phyloP scores from a whole-genome alignment of 2,797 vertebrate species.

The Netta rufina region DNA sequence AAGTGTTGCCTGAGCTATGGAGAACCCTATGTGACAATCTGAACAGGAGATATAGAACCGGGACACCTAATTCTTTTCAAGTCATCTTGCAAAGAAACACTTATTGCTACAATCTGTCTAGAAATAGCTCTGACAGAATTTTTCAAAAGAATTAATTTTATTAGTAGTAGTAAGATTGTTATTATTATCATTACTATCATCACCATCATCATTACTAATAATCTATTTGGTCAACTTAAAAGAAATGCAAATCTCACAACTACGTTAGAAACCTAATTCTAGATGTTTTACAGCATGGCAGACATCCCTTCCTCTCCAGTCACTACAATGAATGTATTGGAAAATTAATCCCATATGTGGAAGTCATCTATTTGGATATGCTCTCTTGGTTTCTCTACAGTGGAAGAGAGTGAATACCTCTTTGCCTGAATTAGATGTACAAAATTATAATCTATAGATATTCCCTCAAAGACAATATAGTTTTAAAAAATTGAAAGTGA shows the following conservation, averaged over 20 bases:
- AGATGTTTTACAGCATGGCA: background rate
- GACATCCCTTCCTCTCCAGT: background rate
- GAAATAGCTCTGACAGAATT: background rate
- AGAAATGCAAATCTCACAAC: background rate
- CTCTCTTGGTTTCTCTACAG: background rate
- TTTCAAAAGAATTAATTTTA: background rate
- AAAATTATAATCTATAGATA: background rate
- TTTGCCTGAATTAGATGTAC: background rate
- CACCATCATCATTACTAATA: background rate
- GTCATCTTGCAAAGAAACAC: background rate
- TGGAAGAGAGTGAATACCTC: background rate
- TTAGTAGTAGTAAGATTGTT: background rate
- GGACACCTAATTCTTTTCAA: background rate
- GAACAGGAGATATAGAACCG: background rate
- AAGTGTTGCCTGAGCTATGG: background rate
- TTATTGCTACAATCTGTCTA: background rate
- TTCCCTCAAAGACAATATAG: background rate
- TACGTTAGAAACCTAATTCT: background rate
- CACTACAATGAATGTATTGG: background rate
- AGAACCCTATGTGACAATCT: background rate
- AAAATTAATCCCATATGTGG: background rate
- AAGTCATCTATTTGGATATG: background rate
- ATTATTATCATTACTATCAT: background rate
- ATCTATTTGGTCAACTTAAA: background rate
- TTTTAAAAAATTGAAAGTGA: background rate